Evolutionary conservation across 2,888 invertebrate genomes (phyloP).

Genomic region (Nowickia ferox): DNA sequence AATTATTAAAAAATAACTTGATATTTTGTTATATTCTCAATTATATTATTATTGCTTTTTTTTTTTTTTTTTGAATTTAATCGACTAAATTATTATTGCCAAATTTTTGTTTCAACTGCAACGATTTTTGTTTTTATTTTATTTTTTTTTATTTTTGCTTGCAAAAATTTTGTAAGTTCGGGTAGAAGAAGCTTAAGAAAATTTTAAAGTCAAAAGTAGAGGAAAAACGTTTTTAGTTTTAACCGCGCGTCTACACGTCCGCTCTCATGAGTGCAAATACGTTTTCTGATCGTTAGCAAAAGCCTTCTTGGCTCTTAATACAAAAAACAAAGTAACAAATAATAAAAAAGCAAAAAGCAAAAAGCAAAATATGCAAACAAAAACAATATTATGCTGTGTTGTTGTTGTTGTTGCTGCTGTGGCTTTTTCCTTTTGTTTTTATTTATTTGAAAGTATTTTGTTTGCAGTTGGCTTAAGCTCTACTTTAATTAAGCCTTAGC

Average conservation of each 20-base stretch:
- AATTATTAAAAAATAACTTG: constrained; percentile 22
- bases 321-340: constrained; percentile 28
- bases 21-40: constrained; percentile 24
- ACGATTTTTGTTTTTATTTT: constrained; percentile 37
- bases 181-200: constrained; percentile 52
- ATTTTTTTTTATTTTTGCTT: constrained; percentile 21
- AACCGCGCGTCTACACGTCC: constrained; percentile 79
- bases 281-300: constrained; percentile 76
- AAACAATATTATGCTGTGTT: constrained; percentile 3
- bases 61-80: constrained; percentile 24
- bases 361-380: constrained; percentile 37
- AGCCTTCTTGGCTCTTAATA: constrained; percentile 65
- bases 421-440: constrained; percentile 26
- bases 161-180: constrained; percentile 61
- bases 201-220: constrained; percentile 35
- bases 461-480: constrained; percentile 31
- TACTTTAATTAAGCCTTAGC: constrained; percentile 25
- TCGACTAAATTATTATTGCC: constrained; percentile 28
- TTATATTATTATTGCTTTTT: constrained; percentile 2
- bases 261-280: constrained; percentile 82
- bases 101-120: constrained; percentile 55
- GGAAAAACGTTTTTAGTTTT: constrained; percentile 47
- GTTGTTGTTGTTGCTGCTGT: constrained; percentile 48
- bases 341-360: constrained; percentile 7
- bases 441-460: constrained; percentile 15